Base-by-base conservation (phyloP, 2,888 invertebrate genomes). In the Anoplius nigerrimus region DNA sequence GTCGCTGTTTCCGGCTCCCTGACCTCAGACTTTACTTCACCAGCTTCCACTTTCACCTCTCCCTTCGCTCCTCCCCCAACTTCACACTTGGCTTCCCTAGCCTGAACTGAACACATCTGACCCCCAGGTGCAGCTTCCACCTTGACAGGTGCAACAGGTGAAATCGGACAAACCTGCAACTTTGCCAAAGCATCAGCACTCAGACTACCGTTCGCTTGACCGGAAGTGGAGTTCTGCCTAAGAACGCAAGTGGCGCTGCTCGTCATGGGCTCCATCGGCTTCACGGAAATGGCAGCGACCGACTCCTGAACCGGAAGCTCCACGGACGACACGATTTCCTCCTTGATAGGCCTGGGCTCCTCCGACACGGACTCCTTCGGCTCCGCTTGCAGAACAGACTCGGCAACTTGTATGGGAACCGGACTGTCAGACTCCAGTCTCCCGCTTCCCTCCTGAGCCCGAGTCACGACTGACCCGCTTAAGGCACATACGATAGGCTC, bases 371-470 rank as follows among this genome's bases (percentile, higher is more conserved):
- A 85, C 71, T 87, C 87, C 62, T 87, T 87, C 2, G 85, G 78
- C 46, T 87, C 86, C 8, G 86, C 67, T 65, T 87, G 84, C 4
- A 88, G 76, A 56, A 88, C 87, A 2, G 87, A 88, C 74, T 88
- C 88, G 0, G 88, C 88, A 0, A 87, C 85, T 76, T 87, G 86
- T 59, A 87, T 85, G 0, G 88, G 88, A 43, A 88, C 88, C 8
- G 82, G 76, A 61, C 81, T 84, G n/a, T n/a, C n/a, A n/a, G n/a
- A n/a, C n/a, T n/a, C n/a, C n/a, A n/a, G n/a, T n/a, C n/a, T n/a
- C n/a, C n/a, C n/a, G n/a, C n/a, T n/a, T n/a, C n/a, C n/a, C n/a
- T n/a, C 11, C 11, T 34, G 34, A 34, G 11, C 11, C 11, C 11
- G 34, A 34, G 34, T 34, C 1, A 11, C 4, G 34, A 6, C 34